These are phyloP conservation scores for Cyprinodon diabolis DNA, from an alignment of 2,797 vertebrate genomes.

Conservation along the genomic window DNA sequence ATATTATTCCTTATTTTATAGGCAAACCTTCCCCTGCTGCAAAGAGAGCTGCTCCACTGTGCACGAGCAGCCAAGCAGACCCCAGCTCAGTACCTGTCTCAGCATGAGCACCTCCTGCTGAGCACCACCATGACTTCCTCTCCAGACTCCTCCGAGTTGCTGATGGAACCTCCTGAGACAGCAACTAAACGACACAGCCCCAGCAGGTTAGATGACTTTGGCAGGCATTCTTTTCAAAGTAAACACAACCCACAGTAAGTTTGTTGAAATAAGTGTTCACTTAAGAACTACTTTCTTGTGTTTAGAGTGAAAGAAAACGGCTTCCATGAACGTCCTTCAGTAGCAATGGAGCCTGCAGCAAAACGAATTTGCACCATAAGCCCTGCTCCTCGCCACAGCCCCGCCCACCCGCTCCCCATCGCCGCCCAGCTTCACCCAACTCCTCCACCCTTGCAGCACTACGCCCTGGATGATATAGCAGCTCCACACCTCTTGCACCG, in stretches of 20 bases:
- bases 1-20: constrained; percentile 51
- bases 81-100: constrained; percentile 96
- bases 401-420: constrained; percentile 90
- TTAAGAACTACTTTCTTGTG: not conserved
- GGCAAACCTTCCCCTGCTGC: constrained; percentile 97
- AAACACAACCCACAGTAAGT: not conserved
- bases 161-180: constrained; percentile 89
- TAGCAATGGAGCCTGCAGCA: constrained; percentile 88
- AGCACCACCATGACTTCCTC: constrained; percentile 92
- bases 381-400: constrained; percentile 95
- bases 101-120: constrained; percentile 96
- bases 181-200: constrained; percentile 93
- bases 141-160: constrained; percentile 92
- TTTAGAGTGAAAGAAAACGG: constrained; percentile 86
- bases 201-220: constrained; percentile 82
- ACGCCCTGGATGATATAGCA: constrained; percentile 95
- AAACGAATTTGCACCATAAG: constrained; percentile 99
- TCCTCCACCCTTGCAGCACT: constrained; percentile 95
- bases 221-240: no score
- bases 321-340: constrained; percentile 89
- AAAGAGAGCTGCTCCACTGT: constrained; percentile 95
- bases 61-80: constrained; percentile 98
- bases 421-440: constrained; percentile 92
- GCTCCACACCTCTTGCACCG: constrained; percentile 88
- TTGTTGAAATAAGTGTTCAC: not conserved